These are phyloP conservation scores for Oreochromis mossambicus DNA, from an alignment of 2,797 vertebrate species.

Conservation along the genomic window DNA sequence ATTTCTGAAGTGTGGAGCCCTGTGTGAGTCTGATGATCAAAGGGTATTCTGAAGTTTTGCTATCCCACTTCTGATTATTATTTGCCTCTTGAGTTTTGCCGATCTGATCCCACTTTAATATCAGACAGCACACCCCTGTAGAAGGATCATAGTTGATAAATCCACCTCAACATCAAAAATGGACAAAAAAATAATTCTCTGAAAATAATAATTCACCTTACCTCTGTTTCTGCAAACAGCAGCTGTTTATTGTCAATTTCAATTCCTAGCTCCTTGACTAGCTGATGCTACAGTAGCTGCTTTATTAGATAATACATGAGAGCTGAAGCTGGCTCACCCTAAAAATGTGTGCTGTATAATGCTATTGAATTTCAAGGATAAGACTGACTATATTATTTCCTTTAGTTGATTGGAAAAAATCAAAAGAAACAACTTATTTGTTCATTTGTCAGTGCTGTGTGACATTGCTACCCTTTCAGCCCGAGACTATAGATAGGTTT, in stretches of 20 bases:
- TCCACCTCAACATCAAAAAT: not conserved
- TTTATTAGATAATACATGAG: not conserved
- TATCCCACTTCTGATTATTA: not conserved
- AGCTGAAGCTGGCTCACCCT: not conserved
- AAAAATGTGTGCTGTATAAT: not conserved
- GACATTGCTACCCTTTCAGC: not conserved
- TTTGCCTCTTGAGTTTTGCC: not conserved
- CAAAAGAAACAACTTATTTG: not conserved
- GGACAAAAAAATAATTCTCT: not conserved
- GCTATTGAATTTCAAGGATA: not conserved
- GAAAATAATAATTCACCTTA: not conserved
- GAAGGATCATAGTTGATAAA: constrained; percentile 8
- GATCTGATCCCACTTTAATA: constrained; percentile 28
- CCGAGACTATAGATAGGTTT: not conserved
- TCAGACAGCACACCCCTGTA: constrained; percentile 17
- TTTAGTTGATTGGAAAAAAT: not conserved
- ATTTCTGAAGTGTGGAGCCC: not conserved
- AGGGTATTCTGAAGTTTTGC: not conserved
- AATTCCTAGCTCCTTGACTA: not conserved
- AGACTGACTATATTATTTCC: not conserved
- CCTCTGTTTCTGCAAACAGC: not conserved
- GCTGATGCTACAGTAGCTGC: not conserved
- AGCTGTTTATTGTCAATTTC: not conserved
- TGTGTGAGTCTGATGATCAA: not conserved
- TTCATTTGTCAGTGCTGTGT: not conserved